Base-by-base conservation (phyloP, 1,140 invertebrate genomes). In the Frieseomelitta varia region DNA sequence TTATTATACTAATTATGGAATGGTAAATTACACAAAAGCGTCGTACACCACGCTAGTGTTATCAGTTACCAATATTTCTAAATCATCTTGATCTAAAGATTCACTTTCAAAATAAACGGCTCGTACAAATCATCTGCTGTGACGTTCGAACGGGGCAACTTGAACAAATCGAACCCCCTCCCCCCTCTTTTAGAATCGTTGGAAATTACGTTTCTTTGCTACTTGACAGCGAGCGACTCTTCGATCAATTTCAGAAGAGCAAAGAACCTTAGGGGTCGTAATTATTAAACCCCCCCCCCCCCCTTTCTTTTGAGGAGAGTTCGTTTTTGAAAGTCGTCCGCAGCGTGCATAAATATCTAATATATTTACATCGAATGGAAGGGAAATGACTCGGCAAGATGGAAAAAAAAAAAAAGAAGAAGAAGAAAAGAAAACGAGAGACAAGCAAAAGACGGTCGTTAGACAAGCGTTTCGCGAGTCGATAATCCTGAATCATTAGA, bases 401-500 rank as follows among this genome's bases (percentile, higher is more conserved):
- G 27, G 47, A 17, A 47, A 47, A 21, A n/a, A 47, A 6, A 47
- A 47, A 47, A 47, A 39, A 1, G 4, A 39, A 39, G 4, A 4
- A 4, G 4, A 39, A 15, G 2, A n/a, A n/a, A 0, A 21, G 17
- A 10, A 27, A 21, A 21, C 15, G 75, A 30, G n/a, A n/a, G 19
- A 51, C 39, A 11, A n/a, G 53, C 19, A 53, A 39, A 17, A 78
- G 24, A 30, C 27, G 68, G 27, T 81, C 79, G 79, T 81, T 81
- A 81, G 79, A 81, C 68, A 47, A 81, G n/a, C 21, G 24, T 51
- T 58, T 73, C 79, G 47, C 24, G 24, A 56, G 39, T 30, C 55
- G 53, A 21, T 81, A 51, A 81, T 81, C 68, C 79, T 17, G 69
- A 81, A 53, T 73, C 79, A 63, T 73, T 81, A 81, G 55, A 21